phyloP scores from a whole-genome alignment of 2,113 vertebrate genomes.

The Phalacrocorax aristotelis region DNA sequence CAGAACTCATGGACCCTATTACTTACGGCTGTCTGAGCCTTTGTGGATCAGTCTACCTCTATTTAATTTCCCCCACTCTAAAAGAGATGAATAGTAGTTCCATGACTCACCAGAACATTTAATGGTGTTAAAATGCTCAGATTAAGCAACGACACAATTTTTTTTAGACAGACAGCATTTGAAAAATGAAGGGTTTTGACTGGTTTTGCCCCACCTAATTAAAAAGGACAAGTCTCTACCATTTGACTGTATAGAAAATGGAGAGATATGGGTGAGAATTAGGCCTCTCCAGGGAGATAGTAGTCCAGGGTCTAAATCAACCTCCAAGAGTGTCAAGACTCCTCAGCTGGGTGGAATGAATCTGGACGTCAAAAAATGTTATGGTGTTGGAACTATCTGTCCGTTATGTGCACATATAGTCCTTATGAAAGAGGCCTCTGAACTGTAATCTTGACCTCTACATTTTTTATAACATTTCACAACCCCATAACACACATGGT shows the following conservation, averaged over 20 bases:
- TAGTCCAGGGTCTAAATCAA: not conserved
- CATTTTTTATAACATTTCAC: not conserved
- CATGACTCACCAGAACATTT: not conserved
- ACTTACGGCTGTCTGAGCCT: not conserved
- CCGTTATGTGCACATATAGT: not conserved
- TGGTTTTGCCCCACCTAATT: not conserved
- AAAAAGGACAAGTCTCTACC: not conserved
- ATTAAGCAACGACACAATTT: accelerated
- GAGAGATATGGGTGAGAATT: not conserved
- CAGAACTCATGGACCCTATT: not conserved
- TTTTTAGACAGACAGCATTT: not conserved
- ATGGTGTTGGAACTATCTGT: not conserved
- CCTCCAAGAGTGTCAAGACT: not conserved
- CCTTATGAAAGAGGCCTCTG: not conserved
- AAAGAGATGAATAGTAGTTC: not conserved
- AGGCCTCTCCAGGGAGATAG: not conserved
- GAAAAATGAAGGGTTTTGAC: not conserved
- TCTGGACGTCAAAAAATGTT: not conserved
- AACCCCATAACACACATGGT: not conserved
- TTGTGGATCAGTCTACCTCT: not conserved
- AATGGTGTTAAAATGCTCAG: not conserved
- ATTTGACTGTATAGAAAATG: not conserved
- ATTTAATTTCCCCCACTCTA: not conserved
- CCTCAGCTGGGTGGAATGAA: not conserved
- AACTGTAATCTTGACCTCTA: not conserved